Conservation (phyloP, 2,888 invertebrate species). For the Drosophila buzzatii region DNA sequence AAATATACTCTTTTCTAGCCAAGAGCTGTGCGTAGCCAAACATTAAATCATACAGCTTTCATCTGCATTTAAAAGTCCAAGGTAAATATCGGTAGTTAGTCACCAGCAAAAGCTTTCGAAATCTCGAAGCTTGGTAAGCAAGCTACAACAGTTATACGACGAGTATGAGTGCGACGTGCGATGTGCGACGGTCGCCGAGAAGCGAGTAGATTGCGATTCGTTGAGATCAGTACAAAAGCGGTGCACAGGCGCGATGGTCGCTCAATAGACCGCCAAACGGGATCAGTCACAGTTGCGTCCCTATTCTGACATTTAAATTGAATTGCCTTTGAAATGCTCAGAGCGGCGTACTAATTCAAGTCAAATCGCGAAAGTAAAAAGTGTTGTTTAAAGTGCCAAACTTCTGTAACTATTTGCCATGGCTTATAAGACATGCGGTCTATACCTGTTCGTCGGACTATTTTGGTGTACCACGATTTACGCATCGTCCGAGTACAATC, state of each 20-base stretch:
- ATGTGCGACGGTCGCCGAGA: conserved; percentile 1
- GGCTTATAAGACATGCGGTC: conserved; percentile 34
- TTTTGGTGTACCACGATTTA: conserved; percentile 10
- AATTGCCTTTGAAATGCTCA: conserved; percentile 51
- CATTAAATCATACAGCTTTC: conserved; percentile 4
- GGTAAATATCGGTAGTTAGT: conserved; percentile 1
- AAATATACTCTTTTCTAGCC: neutral
- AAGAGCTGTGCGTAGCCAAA: neutral
- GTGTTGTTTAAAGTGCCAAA: conserved; percentile 17
- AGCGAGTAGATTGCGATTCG: conserved; percentile 22
- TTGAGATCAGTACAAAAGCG: conserved; percentile 65
- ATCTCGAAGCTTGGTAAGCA: conserved; percentile 51
- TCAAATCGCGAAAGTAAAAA: conserved; percentile 21
- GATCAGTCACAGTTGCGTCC: conserved; percentile 33
- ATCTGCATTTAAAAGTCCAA: conserved; percentile 16
- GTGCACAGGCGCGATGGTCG: conserved; percentile 49
- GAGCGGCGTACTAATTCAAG: conserved; percentile 19
- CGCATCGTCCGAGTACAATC: conserved; percentile 83
- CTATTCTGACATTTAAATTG: conserved; percentile 9
- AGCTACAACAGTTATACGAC: conserved; percentile 20
- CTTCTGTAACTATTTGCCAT: conserved; percentile 46
- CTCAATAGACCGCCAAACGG: conserved; percentile 59
- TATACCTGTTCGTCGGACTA: conserved; percentile 33
- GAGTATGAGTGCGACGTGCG: conserved; percentile 3
- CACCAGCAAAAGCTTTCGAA: conserved; percentile 35